These are phyloP conservation scores for Clistopyga incitator DNA, from an alignment of 2,888 invertebrate species.

Conservation along the genomic window DNA sequence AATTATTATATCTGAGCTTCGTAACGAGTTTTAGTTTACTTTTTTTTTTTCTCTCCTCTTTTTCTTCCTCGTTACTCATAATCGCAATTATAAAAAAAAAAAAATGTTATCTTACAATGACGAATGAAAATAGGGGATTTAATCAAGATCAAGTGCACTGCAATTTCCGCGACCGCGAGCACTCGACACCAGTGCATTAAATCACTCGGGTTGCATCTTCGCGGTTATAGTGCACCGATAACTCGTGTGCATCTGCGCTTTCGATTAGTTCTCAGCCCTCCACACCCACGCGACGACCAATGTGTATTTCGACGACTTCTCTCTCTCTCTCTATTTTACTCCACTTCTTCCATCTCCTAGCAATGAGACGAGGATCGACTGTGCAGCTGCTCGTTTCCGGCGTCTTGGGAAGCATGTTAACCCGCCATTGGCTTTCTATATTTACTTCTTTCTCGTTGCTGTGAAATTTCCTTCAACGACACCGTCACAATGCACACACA, in stretches of 20 bases:
- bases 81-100: slow-evolving; percentile 38
- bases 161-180: slow-evolving; percentile 11
- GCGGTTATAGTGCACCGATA: slow-evolving; percentile 28
- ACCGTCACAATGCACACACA: background rate
- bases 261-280: slow-evolving; percentile 59
- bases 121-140: slow-evolving; percentile 20
- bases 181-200: slow-evolving; percentile 37
- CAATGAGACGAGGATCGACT: slow-evolving; percentile 58
- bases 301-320: slow-evolving; percentile 40
- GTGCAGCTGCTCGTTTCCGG: slow-evolving; percentile 68
- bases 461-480: slow-evolving; percentile 21
- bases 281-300: slow-evolving; percentile 50
- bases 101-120: too few species aligned
- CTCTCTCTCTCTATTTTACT: slow-evolving; percentile 44
- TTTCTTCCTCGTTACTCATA: background rate
- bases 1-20: background rate
- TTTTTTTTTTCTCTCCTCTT: background rate
- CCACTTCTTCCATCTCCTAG: slow-evolving; percentile 27
- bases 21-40: slow-evolving; percentile 6
- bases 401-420: slow-evolving; percentile 38
- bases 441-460: slow-evolving; percentile 53
- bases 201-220: slow-evolving; percentile 22
- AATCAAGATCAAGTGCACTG: slow-evolving; percentile 36
- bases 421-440: slow-evolving; percentile 47
- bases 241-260: slow-evolving; percentile 65